Evolutionary conservation across 2,113 vertebrate genomes (phyloP).

Genomic region (Ia io): DNA sequence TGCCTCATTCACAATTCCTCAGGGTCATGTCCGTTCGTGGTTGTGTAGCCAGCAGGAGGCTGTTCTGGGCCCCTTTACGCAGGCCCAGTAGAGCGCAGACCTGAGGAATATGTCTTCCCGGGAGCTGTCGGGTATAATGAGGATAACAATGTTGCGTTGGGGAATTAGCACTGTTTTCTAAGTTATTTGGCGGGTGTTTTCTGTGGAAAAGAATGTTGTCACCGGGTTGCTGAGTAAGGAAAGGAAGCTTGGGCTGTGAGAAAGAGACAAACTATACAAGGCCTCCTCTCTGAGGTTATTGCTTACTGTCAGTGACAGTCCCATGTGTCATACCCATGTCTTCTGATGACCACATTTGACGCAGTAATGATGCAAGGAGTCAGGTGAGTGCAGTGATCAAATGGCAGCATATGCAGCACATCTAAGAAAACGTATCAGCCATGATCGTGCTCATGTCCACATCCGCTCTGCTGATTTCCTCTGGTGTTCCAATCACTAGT

Average conservation of each 20-base stretch:
- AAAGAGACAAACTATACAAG: not conserved
- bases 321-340: not conserved
- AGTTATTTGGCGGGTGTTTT: slow-evolving; percentile 4
- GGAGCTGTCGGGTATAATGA: slow-evolving; percentile 65
- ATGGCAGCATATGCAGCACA: too few species aligned
- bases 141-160: not conserved
- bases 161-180: slow-evolving; percentile 28
- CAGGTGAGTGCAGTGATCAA: too few species aligned
- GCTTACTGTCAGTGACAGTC: not conserved
- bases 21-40: not conserved
- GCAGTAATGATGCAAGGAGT: not conserved
- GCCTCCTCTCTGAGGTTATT: not conserved
- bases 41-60: slow-evolving; percentile 29
- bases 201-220: not conserved
- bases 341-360: not conserved
- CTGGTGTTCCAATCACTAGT: not conserved
- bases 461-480: not conserved
- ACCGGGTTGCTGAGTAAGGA: not conserved
- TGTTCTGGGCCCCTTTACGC: not conserved
- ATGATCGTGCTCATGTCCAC: rapidly evolving
- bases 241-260: not conserved
- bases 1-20: slow-evolving; percentile 43
- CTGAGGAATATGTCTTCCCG: slow-evolving; percentile 42
- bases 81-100: slow-evolving; percentile 29
- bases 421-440: rapidly evolving